Evolutionary conservation across 1,140 invertebrate species (phyloP), one percentile per base, ranked within the genome.

Genomic region (Drosophila sucinea): DNA sequence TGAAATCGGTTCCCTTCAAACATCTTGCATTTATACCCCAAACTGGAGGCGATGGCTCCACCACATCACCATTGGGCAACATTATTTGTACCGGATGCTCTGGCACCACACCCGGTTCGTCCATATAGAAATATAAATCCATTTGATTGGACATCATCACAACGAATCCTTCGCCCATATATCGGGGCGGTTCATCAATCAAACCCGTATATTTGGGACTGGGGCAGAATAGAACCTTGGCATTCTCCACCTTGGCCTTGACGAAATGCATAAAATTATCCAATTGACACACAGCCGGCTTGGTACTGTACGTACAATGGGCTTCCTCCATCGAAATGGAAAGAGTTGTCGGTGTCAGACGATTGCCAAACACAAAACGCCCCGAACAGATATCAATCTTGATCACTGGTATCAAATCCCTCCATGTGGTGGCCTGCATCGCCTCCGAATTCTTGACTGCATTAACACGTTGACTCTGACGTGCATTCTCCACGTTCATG

Each of bases 211-310:
- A 99, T 90, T 98, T 98, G 10, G 96, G 96, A 93, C 97, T 98
- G 11, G 97, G 97, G 32, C 97, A 97, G 70, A 99, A 94, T 93
- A 99, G 97, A 1, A 99, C 96, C 93, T 97, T 97, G 77, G 98
- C 96, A 93, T 99, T 99, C 92, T 99, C 98, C 8, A 97, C 96
- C 92, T 97, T 98, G 62, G 97, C 97, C 92, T 98, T 99, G 6
- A 97, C 95, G 81, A 98, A 97, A 92, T 99, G 98, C 97, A 99
- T 99, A 74, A 99, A 98, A 92, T 97, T 95, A 93, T 99, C 98
- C 67, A 98, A 94, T 55, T 95, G 96, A 1, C 97, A 98, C 0
- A 97, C 97, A 0, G 98, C 97, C 3, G 97, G 97, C 92, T 98
- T 98, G 4, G 98, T 99, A 41, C 98, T 98, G 92, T 99, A 99